Evolutionary conservation across 2,113 vertebrate species (phyloP).

Genomic region (Dicaeum eximium): DNA sequence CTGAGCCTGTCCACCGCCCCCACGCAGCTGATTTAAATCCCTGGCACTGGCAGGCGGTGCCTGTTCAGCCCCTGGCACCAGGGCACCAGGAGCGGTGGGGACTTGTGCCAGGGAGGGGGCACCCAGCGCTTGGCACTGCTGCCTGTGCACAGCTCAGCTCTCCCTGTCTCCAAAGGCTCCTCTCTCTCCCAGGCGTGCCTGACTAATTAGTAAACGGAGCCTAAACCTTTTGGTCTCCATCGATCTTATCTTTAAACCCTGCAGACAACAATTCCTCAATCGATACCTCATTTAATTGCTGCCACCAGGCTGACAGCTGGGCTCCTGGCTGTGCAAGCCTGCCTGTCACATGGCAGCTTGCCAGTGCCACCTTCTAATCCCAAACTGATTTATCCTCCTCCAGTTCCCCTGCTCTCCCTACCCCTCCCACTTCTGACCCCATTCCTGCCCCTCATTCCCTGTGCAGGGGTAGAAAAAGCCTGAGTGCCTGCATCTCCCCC

Average conservation of each 20-base stretch:
- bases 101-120: not conserved
- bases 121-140: not conserved
- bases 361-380: conserved; percentile 48
- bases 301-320: conserved; percentile 65
- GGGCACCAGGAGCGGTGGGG: accelerated
- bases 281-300: conserved; percentile 70
- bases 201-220: conserved; percentile 62
- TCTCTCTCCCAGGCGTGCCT: not conserved
- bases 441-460: not conserved
- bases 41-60: not conserved
- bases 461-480: not conserved
- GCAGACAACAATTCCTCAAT: conserved; percentile 69
- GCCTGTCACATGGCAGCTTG: conserved; percentile 40
- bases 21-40: not conserved
- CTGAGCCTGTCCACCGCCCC: not conserved
- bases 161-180: not conserved
- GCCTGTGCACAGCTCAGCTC: not conserved
- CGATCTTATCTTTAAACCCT: conserved; percentile 64
- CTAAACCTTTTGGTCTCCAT: conserved; percentile 66
- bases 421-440: not conserved
- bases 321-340: conserved; percentile 13
- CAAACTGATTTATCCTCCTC: conserved; percentile 31
- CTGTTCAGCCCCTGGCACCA: not conserved
- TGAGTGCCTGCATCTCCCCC: not conserved
- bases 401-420: not conserved